Evolutionary conservation across 2,888 invertebrate species (phyloP), one percentile per base, ranked within the genome.

Genomic region (Flexamia atlantica): DNA sequence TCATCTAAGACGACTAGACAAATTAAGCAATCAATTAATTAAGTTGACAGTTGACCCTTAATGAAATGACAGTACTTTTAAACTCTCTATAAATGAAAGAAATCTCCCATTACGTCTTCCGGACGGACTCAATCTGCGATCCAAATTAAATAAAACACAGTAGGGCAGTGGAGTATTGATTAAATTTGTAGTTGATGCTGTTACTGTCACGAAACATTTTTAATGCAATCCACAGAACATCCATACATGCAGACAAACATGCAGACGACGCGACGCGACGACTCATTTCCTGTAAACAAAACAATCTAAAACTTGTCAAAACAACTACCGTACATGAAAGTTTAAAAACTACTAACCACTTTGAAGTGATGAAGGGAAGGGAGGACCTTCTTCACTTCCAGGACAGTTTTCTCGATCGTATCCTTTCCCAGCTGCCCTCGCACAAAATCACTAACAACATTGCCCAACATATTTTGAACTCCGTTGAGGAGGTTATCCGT

Each of bases 351-450:
- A 87, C 87, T 86, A 74, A 88, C 88, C 85, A 87, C 86, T 87
- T 88, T 88, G 57, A 87, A 86, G 79, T 86, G 84, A 3, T 86
- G 82, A 17, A 88, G 84, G 4, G 86, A 85, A 12, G 87, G 87
- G 17, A 87, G 84, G 42, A 87, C 85, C 2, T 86, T 87, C 60
- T 84, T 85, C 32, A 86, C 81, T 81, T 84, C 86, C 10, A 84
- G 68, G 0, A 86, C 86, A n/a, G 86, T 86, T 82, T 86, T 87
- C 68, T 86, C 82, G 76, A 86, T 85, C 17, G 85, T 86, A 85
- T 87, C 87, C 42, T 85, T 70, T 14, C 74, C 68, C 40, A 87
- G 79, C 32, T 86, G 83, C 9, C 84, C 83, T n/a, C 83, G 79
- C 5, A 84, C 84, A 72, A 85, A 83, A 82, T 86, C 86, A 12